Evolutionary conservation across 1,140 invertebrate species (phyloP).

Genomic region (Oryctes rhinoceros): DNA sequence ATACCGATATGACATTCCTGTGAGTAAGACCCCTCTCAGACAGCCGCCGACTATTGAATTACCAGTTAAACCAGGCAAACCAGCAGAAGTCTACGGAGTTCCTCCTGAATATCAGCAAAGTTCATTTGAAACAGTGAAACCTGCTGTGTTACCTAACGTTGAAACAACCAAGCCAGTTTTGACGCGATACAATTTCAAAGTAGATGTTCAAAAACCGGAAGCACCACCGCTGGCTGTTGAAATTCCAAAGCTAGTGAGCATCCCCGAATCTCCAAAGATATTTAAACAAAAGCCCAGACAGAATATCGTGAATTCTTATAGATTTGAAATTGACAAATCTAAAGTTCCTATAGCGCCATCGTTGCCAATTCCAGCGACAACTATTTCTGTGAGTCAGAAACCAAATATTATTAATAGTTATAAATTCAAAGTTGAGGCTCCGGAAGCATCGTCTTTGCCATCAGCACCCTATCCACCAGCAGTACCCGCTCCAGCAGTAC

Average conservation of each 20-base stretch:
- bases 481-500: background rate
- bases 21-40: background rate
- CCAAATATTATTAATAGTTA: background rate
- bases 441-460: background rate
- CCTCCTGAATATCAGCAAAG: background rate
- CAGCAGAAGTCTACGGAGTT: background rate
- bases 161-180: background rate
- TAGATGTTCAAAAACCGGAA: background rate
- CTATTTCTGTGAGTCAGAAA: background rate
- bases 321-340: no score
- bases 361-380: background rate
- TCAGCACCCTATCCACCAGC: conserved; percentile 6
- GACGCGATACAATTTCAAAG: background rate
- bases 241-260: background rate
- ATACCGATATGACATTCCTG: conserved; percentile 2
- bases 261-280: background rate
- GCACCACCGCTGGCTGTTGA: background rate
- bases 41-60: background rate
- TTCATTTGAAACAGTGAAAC: background rate
- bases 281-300: background rate
- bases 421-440: background rate
- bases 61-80: background rate
- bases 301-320: background rate
- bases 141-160: background rate
- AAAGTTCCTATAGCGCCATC: no score